Percentiles rank a stretch among this genome's conserved stretches.
Conservation (phyloP, 2,797 vertebrate genomes). For the Macropus fuliginosus region DNA sequence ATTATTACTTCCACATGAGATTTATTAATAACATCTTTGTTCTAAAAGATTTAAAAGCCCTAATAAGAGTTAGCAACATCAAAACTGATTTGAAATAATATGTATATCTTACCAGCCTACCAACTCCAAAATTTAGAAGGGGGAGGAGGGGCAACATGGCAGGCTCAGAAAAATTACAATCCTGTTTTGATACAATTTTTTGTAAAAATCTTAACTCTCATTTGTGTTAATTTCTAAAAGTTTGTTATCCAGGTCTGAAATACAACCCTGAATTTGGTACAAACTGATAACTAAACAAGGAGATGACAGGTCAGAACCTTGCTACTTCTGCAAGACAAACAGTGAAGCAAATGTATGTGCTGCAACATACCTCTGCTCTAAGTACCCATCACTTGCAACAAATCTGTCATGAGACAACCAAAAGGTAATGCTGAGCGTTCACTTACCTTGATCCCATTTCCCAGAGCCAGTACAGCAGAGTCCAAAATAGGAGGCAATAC, state of each 20-base stretch:
- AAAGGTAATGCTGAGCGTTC: background rate
- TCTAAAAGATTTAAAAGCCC: background rate
- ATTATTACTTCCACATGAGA: slow-evolving; percentile 16
- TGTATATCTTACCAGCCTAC: background rate
- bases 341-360: background rate
- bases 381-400: background rate
- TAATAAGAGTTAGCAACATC: background rate
- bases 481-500: background rate
- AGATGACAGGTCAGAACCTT: background rate
- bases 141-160: background rate
- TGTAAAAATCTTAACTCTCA: background rate
- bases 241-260: background rate
- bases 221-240: background rate
- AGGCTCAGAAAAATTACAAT: background rate
- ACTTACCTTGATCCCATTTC: background rate
- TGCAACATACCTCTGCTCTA: background rate
- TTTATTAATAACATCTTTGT: slow-evolving; percentile 6
- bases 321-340: background rate
- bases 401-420: background rate
- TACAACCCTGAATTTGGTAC: background rate
- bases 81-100: background rate
- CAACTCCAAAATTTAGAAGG: background rate
- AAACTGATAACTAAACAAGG: background rate
- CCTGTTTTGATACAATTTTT: background rate
- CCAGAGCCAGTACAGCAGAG: background rate